Evolutionary conservation across 2,888 invertebrate genomes (phyloP), one percentile per base, ranked within the genome.

Genomic region (Ecdyonurus torrentis): DNA sequence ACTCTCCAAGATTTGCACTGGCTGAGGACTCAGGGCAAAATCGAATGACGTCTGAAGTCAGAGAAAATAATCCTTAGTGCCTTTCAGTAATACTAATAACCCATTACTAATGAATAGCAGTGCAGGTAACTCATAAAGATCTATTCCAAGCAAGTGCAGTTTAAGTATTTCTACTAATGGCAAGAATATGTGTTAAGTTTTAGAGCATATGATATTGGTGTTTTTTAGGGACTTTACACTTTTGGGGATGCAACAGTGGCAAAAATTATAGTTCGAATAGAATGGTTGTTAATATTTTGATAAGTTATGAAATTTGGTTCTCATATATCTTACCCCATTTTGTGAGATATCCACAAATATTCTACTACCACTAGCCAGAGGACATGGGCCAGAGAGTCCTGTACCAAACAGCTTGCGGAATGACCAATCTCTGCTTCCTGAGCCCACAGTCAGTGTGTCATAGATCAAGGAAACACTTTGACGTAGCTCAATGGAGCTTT

Each of bases 401-500:
- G 89, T 87, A 0, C 92, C 94, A 77, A 95, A 95, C 63, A 96
- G 76, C 70, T 86, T 87, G 64, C 87, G 81, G 64, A 96, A 78
- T 7, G 92, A 90, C 89, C 96, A 95, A 74, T 92, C 88, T 77
- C 81, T 74, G 63, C 73, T 76, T 60, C 80, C 80, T 52, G 78
- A 79, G 64, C 86, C 77, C 61, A 71, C 66, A 2, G 87, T 80
- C 65, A 83, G 80, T 66, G 83, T 83, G 76, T 93, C 92, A 76
- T 93, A 91, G 0, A 97, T 91, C 62, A 95, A 79, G 53, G 91
- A 86, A 61, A 96, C 85, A 1, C 90, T 87, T 74, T 93, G 89
- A 66, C 84, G 86, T 52, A 96, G 79, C 74, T 95, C 92, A 62
- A 92, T 76, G 22, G 86, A 81, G 55, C 84, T 81, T 66, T 80